These are phyloP conservation scores for Dynastes maya DNA, from an alignment of 2,888 invertebrate species.

Conservation along the genomic window DNA sequence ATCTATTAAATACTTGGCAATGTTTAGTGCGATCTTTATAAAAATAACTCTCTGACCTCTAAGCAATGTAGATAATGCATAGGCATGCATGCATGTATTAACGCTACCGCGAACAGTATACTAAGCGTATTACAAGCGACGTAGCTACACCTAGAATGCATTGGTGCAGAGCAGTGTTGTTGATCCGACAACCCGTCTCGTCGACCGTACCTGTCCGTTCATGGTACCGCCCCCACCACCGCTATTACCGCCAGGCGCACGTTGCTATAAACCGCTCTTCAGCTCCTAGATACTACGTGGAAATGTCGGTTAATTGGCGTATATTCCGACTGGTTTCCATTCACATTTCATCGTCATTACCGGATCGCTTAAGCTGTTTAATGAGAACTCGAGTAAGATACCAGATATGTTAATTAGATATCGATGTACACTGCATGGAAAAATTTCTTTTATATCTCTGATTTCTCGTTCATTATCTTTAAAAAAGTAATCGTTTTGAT, in stretches of 20 bases:
- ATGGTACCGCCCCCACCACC: conserved; percentile 29
- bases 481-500: background rate
- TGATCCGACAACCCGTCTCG: conserved; percentile 35
- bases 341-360: background rate
- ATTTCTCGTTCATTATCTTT: background rate
- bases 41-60: too few relatives aligned
- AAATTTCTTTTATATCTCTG: background rate
- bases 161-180: conserved; percentile 22
- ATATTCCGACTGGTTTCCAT: conserved; percentile 3
- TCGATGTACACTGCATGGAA: background rate
- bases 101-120: too few relatives aligned
- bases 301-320: conserved; percentile 29
- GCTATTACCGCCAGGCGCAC: background rate
- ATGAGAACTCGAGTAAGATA: background rate
- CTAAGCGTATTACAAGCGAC: too few relatives aligned
- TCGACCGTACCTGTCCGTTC: conserved; percentile 31
- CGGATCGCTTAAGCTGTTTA: background rate
- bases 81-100: too few relatives aligned
- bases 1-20: too few relatives aligned
- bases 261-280: background rate
- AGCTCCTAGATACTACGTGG: background rate
- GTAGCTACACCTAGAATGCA: conserved; percentile 1
- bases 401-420: background rate
- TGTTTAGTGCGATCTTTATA: too few relatives aligned
- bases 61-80: too few relatives aligned